These are phyloP conservation scores for Dascillus cervinus DNA, from an alignment of 2,888 invertebrate genomes.

Conservation along the genomic window DNA sequence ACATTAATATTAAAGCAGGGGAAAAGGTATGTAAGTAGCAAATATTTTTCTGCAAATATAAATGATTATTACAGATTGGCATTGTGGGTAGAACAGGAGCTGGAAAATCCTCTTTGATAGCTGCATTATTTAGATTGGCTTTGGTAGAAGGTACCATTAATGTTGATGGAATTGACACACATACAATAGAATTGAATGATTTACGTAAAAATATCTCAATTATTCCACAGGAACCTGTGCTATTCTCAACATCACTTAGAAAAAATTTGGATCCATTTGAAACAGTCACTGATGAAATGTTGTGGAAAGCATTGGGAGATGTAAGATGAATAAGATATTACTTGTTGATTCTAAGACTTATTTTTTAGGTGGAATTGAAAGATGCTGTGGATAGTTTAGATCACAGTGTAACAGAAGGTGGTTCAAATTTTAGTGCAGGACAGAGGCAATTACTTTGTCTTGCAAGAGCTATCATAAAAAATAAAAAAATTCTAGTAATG, in stretches of 20 bases:
- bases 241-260: constrained; percentile 77
- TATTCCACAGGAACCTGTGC: constrained; percentile 86
- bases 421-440: constrained; percentile 79
- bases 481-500: constrained; percentile 72
- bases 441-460: constrained; percentile 83
- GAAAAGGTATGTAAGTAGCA: constrained; percentile 49
- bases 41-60: too few relatives aligned
- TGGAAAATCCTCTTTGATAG: constrained; percentile 76
- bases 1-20: constrained; percentile 53
- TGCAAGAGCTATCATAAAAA: constrained; percentile 75
- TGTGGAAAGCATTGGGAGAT: constrained; percentile 72
- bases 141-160: constrained; percentile 67
- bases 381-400: constrained; percentile 58
- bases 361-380: constrained; percentile 64
- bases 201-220: constrained; percentile 78
- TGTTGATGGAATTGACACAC: constrained; percentile 69
- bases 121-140: constrained; percentile 76
- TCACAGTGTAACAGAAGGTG: constrained; percentile 64
- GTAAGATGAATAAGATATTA: constrained; percentile 30
- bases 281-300: constrained; percentile 59
- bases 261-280: constrained; percentile 81
- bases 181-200: constrained; percentile 66
- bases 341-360: not conserved
- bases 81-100: constrained; percentile 86
- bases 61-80: constrained; percentile 53